phyloP scores from a whole-genome alignment of 2,797 vertebrate genomes.

The Fringilla coelebs region DNA sequence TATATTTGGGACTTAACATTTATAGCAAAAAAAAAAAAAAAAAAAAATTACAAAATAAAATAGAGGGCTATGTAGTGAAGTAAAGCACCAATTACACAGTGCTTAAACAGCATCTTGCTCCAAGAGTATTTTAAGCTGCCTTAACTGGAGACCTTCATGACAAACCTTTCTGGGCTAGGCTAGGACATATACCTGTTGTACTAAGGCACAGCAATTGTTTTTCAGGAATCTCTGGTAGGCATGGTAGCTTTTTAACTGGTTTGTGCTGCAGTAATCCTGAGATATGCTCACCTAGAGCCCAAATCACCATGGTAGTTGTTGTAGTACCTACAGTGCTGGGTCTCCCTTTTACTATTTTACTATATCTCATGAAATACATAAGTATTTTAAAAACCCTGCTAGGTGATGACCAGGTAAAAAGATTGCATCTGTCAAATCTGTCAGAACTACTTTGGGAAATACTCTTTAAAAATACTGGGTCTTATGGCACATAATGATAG shows the following conservation, averaged over 20 bases:
- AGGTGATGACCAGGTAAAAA: not conserved
- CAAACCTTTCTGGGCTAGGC: not conserved
- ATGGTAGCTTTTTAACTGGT: not conserved
- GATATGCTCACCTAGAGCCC: not conserved
- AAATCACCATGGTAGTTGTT: not conserved
- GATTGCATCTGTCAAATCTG: not conserved
- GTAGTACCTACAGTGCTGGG: not conserved
- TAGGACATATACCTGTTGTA: not conserved
- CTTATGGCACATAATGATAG: not conserved
- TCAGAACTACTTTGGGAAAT: conserved; percentile 2
- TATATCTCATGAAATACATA: not conserved
- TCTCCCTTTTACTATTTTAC: not conserved
- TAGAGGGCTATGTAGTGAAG: not conserved
- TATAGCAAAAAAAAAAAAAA: not conserved
- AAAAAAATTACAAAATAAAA: not conserved
- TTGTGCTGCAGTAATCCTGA: not conserved
- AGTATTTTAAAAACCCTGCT: not conserved
- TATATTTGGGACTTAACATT: not conserved
- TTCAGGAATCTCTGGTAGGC: not conserved
- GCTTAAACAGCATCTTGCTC: not conserved
- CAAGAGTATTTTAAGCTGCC: not conserved
- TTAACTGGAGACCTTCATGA: not conserved
- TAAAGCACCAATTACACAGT: not conserved
- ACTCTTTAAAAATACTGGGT: not conserved
- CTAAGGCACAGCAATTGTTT: not conserved